Evolutionary conservation across 2,797 vertebrate species (phyloP).

Genomic region (Megalops cyprinoides): DNA sequence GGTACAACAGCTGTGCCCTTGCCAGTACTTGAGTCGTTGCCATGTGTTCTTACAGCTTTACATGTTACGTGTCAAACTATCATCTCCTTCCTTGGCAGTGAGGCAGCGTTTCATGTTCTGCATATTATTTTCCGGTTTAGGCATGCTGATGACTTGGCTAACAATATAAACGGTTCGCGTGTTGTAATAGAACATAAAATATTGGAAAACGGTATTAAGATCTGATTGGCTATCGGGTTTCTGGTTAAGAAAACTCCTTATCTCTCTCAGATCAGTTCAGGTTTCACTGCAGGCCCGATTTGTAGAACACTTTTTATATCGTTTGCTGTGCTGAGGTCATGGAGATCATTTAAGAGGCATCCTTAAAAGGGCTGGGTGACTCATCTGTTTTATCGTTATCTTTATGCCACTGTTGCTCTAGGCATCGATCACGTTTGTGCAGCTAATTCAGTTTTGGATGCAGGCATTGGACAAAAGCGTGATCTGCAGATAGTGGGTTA

Average conservation of each 20-base stretch:
- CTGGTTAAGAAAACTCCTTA: not conserved
- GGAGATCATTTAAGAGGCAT: not conserved
- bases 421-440: constrained; percentile 33
- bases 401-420: constrained; percentile 6
- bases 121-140: not conserved
- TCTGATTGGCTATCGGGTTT: not conserved
- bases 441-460: constrained; percentile 22
- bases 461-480: not conserved
- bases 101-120: not conserved
- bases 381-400: constrained; percentile 21
- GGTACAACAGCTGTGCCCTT: no score
- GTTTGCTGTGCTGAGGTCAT: not conserved
- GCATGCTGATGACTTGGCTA: not conserved
- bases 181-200: not conserved
- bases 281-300: not conserved
- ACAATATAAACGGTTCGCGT: not conserved
- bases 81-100: not conserved
- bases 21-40: no score
- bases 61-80: not conserved
- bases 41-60: not conserved
- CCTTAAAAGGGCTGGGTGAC: constrained; percentile 9
- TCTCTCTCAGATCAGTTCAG: not conserved
- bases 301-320: not conserved
- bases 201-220: not conserved
- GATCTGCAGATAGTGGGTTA: not conserved